phyloP scores from a whole-genome alignment of 2,888 invertebrate genomes.

The Sarcophaga caerulescens region DNA sequence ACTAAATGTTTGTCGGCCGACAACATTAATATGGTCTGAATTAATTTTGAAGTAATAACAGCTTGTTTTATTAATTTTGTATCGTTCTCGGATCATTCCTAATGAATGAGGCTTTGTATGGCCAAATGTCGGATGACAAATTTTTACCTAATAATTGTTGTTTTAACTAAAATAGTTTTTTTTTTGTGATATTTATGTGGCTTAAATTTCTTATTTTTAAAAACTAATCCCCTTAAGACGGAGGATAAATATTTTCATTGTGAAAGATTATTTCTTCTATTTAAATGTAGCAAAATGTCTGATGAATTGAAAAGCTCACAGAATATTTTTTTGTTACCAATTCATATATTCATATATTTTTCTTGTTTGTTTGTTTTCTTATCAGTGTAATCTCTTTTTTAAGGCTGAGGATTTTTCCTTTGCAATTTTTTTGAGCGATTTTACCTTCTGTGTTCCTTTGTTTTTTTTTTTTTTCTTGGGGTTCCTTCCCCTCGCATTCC shows the following conservation, averaged over 20 bases:
- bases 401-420: neutral
- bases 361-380: conserved; percentile 10
- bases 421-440: conserved; percentile 2
- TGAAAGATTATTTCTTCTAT: neutral
- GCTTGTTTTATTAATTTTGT: no score
- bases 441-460: conserved; percentile 44
- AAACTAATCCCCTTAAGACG: no score
- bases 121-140: no score
- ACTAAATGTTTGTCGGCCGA: neutral
- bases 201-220: no score
- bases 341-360: neutral
- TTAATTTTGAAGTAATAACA: no score
- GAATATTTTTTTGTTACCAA: neutral
- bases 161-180: no score
- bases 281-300: neutral
- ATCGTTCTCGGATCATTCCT: no score
- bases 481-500: neutral
- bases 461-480: neutral
- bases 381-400: conserved; percentile 39
- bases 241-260: no score
- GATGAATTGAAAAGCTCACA: neutral
- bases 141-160: no score
- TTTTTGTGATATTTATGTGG: no score
- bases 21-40: no score
- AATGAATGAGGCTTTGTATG: no score